Evolutionary conservation across 2,888 invertebrate genomes (phyloP), one percentile per base, ranked within the genome.

Genomic region (Norana najaformis): DNA sequence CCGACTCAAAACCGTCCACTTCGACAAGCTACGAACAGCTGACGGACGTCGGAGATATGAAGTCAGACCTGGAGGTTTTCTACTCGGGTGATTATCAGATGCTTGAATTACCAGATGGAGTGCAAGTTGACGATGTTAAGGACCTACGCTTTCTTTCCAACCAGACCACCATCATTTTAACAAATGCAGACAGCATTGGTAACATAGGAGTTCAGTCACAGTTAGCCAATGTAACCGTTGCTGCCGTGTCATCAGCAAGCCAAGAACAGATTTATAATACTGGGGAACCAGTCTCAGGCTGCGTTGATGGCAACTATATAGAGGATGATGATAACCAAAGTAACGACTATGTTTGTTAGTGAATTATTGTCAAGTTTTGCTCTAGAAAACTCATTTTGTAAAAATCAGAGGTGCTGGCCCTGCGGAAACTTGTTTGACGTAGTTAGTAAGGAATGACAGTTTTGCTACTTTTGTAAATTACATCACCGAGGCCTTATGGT

Each of bases 251-350:
- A 1, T n/a, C 69, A 2, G 69, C 30, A 8, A 16, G 69, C n/a
- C 30, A n/a, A 69, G 69, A 69, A n/a, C n/a, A 69, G 13, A 69
- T 69, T 2, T 69, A 69, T n/a, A 69, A n/a, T 69, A n/a, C 30
- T 8, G 69, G 69, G 16, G 69, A 69, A 69, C 69, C 69, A 69
- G 69, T 23, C 23, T 47, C 13, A 30, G 37, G 82, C n/a, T 14
- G 20, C 11, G 37, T 37, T 30, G 88, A 88, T 38, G 88, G 34
- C 34, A 30, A 88, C 35, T 35, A 39, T 41, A 34, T 41, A n/a
- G 88, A 88, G 30, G 88, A 88, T 13, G 88, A 88, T 88, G 88
- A 88, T 20, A 47, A 88, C 39, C 39, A 88, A 30, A 39, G 39
- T 88, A 39, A 39, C 20, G 38, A 88, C 20, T 38, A 88, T 41